Percentiles rank a stretch among this genome's conserved stretches.
Evolutionary conservation across 2,888 invertebrate genomes (phyloP).

Genomic region (Macrophya annulata): DNA sequence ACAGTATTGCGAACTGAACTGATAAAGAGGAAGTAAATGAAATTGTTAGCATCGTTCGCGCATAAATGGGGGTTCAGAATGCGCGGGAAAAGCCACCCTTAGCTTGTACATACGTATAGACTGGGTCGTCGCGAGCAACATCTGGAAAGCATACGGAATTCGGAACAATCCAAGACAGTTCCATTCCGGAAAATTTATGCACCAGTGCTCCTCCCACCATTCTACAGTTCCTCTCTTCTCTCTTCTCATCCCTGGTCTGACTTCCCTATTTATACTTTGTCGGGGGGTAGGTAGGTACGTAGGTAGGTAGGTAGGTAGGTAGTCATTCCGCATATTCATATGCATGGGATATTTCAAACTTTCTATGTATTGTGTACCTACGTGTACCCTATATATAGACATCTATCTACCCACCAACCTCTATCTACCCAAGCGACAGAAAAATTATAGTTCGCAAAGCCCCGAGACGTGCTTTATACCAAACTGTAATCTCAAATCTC

Average conservation of each 20-base stretch:
- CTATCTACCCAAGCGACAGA: neutral
- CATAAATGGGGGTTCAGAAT: slow-evolving; percentile 9
- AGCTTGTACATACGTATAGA: neutral
- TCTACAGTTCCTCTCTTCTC: slow-evolving; percentile 49
- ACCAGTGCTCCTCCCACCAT: slow-evolving; percentile 52
- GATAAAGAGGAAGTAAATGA: neutral
- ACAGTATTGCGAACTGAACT: too few relatives aligned
- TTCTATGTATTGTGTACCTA: neutral
- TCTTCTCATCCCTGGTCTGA: slow-evolving; percentile 10
- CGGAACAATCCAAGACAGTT: slow-evolving; percentile 55
- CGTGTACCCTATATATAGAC: neutral
- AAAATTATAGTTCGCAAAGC: slow-evolving; percentile 37
- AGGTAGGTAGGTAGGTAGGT: neutral
- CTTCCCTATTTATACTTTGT: slow-evolving; percentile 45
- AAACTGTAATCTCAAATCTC: slow-evolving; percentile 20
- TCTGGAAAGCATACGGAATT: slow-evolving; percentile 50
- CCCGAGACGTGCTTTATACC: neutral
- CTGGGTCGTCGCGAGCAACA: slow-evolving; percentile 2
- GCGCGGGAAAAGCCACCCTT: slow-evolving; percentile 36
- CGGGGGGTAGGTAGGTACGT: neutral
- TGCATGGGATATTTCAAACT: slow-evolving; percentile 48
- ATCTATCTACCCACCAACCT: neutral
- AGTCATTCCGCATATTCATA: slow-evolving; percentile 48
- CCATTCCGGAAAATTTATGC: slow-evolving; percentile 50
- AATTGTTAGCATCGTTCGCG: neutral